phyloP scores from a whole-genome alignment of 2,113 vertebrate genomes.

The Motacilla tschutschensis region DNA sequence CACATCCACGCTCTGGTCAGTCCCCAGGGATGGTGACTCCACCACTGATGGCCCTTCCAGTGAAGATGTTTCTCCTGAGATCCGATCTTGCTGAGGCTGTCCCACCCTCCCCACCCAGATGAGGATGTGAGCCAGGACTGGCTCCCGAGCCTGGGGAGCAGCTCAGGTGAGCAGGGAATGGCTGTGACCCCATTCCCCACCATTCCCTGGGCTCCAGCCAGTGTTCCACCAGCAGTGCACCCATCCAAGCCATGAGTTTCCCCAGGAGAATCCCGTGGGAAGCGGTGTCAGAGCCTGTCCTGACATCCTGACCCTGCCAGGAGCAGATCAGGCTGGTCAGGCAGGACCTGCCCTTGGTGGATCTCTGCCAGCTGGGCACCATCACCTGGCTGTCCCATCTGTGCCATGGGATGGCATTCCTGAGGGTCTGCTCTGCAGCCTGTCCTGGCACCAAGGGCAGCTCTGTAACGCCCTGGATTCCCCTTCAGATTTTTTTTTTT shows the following conservation, averaged over 20 bases:
- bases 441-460: not conserved
- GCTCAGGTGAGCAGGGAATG: not conserved
- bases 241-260: not conserved
- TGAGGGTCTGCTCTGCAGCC: not conserved
- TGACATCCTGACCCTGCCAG: not conserved
- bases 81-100: not conserved
- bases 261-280: not conserved
- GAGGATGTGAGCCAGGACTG: not conserved
- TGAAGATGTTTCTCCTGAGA: not conserved
- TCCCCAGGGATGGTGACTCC: not conserved
- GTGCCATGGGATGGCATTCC: not conserved
- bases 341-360: not conserved
- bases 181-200: not conserved
- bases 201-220: not conserved
- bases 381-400: not conserved
- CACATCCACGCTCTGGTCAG: not conserved
- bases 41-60: not conserved
- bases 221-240: accelerated
- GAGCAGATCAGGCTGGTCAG: not conserved
- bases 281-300: not conserved
- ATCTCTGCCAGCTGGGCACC: not conserved
- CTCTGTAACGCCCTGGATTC: not conserved
- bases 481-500: not conserved
- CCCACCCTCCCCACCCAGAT: not conserved
- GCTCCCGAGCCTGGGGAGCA: not conserved